Conservation (phyloP, 2,113 vertebrate genomes). For the Entomyzon cyanotis region DNA sequence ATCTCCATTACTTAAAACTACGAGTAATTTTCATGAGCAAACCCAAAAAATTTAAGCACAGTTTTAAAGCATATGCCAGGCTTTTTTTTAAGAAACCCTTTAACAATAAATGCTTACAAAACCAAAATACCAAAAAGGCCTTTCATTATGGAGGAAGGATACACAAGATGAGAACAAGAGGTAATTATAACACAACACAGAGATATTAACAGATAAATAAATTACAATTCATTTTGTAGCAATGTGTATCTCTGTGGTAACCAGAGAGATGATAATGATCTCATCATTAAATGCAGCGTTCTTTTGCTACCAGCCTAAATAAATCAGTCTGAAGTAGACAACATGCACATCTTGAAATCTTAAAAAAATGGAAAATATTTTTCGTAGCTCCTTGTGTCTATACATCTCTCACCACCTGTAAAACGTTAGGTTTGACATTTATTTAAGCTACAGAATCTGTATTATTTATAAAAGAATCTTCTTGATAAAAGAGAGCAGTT, state of each 20-base stretch:
- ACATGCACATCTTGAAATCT: background rate
- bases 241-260: slow-evolving; percentile 5
- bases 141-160: background rate
- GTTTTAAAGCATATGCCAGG: background rate
- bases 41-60: background rate
- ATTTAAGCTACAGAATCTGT: background rate
- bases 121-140: background rate
- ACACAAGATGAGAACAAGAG: background rate
- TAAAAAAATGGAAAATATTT: slow-evolving; percentile 34
- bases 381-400: background rate
- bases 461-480: background rate
- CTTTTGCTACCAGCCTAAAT: slow-evolving; percentile 13
- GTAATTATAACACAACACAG: background rate
- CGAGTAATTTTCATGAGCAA: background rate
- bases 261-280: slow-evolving; percentile 18
- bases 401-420: background rate
- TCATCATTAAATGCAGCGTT: slow-evolving; percentile 1
- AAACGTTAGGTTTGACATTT: background rate
- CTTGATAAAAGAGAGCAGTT: background rate
- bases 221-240: background rate
- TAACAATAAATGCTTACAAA: background rate
- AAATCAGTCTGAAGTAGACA: slow-evolving; percentile 37
- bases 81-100: background rate
- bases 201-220: slow-evolving; percentile 25
- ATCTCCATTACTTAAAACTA: background rate